Evolutionary conservation across 2,113 vertebrate genomes (phyloP), one percentile per base, ranked within the genome.

Genomic region (Mustelus asterias): DNA sequence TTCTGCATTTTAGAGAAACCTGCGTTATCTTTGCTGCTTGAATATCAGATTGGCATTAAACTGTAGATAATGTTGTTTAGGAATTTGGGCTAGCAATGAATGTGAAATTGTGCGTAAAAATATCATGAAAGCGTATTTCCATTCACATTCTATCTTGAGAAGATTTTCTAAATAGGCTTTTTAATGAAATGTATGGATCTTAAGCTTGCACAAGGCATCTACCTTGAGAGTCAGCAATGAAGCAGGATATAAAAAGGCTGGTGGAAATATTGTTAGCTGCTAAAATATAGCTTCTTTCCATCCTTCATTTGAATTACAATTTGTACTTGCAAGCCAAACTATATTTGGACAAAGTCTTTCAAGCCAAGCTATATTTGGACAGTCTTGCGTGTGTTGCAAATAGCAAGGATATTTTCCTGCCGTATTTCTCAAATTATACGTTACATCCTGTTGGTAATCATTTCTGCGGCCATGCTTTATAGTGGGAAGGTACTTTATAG

Each of bases 141-240:
- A 29, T 90, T 90, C 26, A 88, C 26, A 29, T 54, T 29, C 24
- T 89, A 14, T 54, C 54, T 90, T 90, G 54, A 90, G 26, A 90
- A 60, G 88, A 92, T 92, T 92, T 92, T 92, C 88, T 60, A 92
- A 92, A 92, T 92, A 92, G 88, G 54, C 33, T 92, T 63, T 92
- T 92, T n/a, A 58, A 92, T 60, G 58, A 92, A 92, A 92, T 92
- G 16, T 60, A 60, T 92, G 63, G 58, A 63, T 13, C 29, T 33
- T n/a, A 63, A 92, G 88, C 93, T 70, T 16, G 60, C 69, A 20
- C 3, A 44, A 69, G 41, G 37, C 65, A 44, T 70, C 37, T 44
- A 26, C 22, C 65, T 24, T 67, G 65, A 70, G 3, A 70, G 20
- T 44, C 22, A 94, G 67, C 37, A 70, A 29, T 67, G 93, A 24